Evolutionary conservation across 2,113 vertebrate species (phyloP).

Genomic region (Turnix velox): DNA sequence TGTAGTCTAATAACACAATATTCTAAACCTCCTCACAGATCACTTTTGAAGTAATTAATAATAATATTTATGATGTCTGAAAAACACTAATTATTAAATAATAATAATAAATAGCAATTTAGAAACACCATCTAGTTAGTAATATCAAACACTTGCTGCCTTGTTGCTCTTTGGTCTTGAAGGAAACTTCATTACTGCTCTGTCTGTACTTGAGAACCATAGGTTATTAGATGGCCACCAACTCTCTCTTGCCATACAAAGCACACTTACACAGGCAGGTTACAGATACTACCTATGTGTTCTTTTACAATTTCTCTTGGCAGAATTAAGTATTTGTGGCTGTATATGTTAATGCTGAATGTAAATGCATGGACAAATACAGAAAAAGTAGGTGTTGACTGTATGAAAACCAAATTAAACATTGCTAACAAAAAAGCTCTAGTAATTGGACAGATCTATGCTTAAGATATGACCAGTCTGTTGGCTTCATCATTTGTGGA

Average conservation of each 20-base stretch:
- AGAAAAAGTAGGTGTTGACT: neutral
- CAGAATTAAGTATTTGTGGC: neutral
- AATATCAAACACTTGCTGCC: neutral
- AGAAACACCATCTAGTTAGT: neutral
- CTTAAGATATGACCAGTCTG: neutral
- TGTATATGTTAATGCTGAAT: neutral
- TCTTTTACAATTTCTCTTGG: neutral
- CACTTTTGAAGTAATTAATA: neutral
- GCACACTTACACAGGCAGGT: neutral
- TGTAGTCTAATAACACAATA: neutral
- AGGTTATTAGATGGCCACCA: neutral
- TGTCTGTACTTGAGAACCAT: neutral
- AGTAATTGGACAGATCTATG: neutral
- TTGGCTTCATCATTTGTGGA: neutral
- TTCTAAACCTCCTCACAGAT: neutral
- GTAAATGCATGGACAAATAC: neutral
- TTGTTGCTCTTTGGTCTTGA: neutral
- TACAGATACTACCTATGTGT: neutral
- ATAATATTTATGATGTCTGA: neutral
- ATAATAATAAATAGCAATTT: too few relatives aligned
- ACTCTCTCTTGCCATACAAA: neutral
- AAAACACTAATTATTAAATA: neutral
- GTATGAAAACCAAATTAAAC: neutral
- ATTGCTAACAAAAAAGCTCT: neutral
- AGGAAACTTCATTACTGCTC: neutral